phyloP scores from a whole-genome alignment of 2,888 invertebrate genomes.

The Meganola albula region DNA sequence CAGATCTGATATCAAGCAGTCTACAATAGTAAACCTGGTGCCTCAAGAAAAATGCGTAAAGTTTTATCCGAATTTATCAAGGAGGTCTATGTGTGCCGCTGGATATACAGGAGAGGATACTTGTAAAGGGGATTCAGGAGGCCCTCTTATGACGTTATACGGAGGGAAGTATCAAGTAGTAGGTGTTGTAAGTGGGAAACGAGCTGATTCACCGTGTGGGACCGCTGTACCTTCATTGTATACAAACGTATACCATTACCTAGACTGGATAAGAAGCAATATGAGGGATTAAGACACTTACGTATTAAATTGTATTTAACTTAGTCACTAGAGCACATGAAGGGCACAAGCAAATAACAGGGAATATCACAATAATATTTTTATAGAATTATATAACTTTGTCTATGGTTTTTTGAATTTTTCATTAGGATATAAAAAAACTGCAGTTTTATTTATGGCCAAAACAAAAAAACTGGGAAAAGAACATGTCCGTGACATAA shows the following conservation, averaged over 20 bases:
- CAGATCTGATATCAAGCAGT: slow-evolving; percentile 55
- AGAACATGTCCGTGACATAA: too few species aligned
- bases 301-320: too few species aligned
- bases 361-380: too few species aligned
- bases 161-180: slow-evolving; percentile 55
- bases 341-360: too few species aligned
- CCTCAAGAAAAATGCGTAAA: slow-evolving; percentile 47
- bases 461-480: too few species aligned
- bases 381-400: too few species aligned
- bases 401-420: too few species aligned
- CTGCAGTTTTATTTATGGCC: too few species aligned
- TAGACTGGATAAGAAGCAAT: slow-evolving; percentile 51
- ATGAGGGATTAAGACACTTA: slow-evolving; percentile 40
- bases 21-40: slow-evolving; percentile 56
- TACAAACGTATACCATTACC: slow-evolving; percentile 59
- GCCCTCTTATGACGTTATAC: slow-evolving; percentile 61
- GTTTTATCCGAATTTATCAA: slow-evolving; percentile 47
- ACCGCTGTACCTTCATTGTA: slow-evolving; percentile 62
- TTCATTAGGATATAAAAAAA: too few species aligned
- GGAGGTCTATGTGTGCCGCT: slow-evolving; percentile 58
- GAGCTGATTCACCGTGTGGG: slow-evolving; percentile 60
- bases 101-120: slow-evolving; percentile 62
- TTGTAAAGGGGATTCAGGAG: slow-evolving; percentile 69
- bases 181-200: slow-evolving; percentile 66
- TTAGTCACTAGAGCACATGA: too few species aligned